Evolutionary conservation across 2,113 vertebrate species (phyloP), one percentile per base, ranked within the genome.

Genomic region (Saguinus midas): DNA sequence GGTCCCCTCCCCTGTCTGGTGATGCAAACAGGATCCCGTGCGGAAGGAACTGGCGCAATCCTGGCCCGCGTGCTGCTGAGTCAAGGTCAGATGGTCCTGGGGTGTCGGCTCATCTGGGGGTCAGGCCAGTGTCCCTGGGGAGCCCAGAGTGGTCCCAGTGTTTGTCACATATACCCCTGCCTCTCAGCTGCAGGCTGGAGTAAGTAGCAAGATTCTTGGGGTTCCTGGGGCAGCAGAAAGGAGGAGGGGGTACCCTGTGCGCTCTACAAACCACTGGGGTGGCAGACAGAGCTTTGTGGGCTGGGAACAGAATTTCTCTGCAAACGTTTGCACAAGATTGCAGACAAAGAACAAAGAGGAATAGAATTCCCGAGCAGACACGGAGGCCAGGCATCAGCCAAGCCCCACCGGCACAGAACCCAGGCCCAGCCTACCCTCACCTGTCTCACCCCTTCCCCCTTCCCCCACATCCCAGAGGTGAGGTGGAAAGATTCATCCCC

Each of bases 21-120:
- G 96, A 84, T 40, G 86, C 93, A 94, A 90, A 90, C 48, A 32
- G 87, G 80, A 75, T 21, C 84, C 45, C 21, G 1, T 6, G 7
- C 64, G 93, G 72, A 96, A 94, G 93, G 95, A 95, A 64, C 45
- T 58, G 18, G 5, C 5, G 72, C 70, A 43, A 84, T 32, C 57
- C 52, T 13, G 55, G 58, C 4, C 3, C 43, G 35, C 23, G 0
- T 6, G 25, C 32, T 1, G 3, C 78, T 8, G 64, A 73, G 78
- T 9, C 6, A 6, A 3, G 11, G 50, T n/a, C 14, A 40, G 66
- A 6, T 27, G 0, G n/a, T 3, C 0, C 3, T 25, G 32, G 55
- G 16, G 7, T 18, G 45, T 35, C 20, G 0, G 1, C 2, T 3
- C 8, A 18, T 21, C 79, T 57, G 5, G 37, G 5, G 20, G 4